Base-by-base conservation (phyloP, 2,888 invertebrate genomes). In the Campopleginae sp. region DNA sequence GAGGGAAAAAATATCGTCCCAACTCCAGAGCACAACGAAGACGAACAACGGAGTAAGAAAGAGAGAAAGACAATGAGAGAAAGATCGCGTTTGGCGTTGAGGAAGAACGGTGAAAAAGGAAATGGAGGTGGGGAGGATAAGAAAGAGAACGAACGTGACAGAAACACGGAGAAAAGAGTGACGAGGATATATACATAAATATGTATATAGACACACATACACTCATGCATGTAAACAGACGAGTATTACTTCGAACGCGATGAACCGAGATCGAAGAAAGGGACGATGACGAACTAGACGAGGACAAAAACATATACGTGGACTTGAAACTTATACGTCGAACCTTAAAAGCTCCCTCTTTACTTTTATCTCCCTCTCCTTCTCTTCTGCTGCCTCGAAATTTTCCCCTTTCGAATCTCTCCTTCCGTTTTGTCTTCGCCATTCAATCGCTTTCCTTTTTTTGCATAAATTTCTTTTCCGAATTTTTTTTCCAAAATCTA, bases 1-100 rank as follows among this genome's bases (percentile, higher is more conserved):
- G 86, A 86, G 86, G 86, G 87, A 70, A 77, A 80, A 76, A 83
- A 86, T 87, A 86, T 83, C 82, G 82, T 85, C 82, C 86, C 86
- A 85, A 86, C 82, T 86, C 87, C 87, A 84, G 84, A 87, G 81
- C 80, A 72, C 84, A 72, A 33, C 61, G 63, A 61, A 27, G 65
- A 72, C 63, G 75, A 75, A 63, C 27, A 78, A 74, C 66, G 66
- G 44, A 51, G 68, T 54, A 46, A 75, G 76, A 84, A 58, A 54
- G 65, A 42, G 71, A 65, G 51, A 48, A 31, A 75, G 48, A 70
- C 17, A 23, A 48, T 19, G 7, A 58, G 61, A 44, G 14, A 61
- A 33, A 63, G 44, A 66, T 23, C 38, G 65, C 65, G 46, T 38
- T 76, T 27, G 48, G 72, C 23, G 54, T 33, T 42, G 44, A 33